Evolutionary conservation across 2,888 invertebrate genomes (phyloP).

Genomic region (Vanessa cardui): DNA sequence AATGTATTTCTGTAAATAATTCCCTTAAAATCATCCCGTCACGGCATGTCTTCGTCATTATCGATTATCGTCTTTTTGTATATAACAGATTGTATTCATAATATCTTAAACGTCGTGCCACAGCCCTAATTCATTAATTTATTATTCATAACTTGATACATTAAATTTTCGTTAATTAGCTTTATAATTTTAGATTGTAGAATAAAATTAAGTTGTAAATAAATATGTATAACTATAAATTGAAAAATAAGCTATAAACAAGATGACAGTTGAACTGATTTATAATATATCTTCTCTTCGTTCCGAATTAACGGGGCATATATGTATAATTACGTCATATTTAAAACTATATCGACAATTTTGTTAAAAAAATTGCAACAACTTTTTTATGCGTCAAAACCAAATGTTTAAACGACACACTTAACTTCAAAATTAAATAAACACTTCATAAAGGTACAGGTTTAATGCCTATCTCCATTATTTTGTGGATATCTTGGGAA

Average conservation of each 20-base stretch:
- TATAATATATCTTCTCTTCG: not conserved
- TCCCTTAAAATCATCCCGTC: conserved; percentile 49
- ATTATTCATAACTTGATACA: conserved; percentile 74
- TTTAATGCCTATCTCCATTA: too few relatives aligned
- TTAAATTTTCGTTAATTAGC: conserved; percentile 74
- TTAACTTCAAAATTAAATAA: too few relatives aligned
- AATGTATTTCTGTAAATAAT: conserved; percentile 70
- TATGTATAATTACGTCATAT: not conserved
- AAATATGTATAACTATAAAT: conserved; percentile 53
- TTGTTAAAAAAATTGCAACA: too few relatives aligned
- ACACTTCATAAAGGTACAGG: too few relatives aligned
- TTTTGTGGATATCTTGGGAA: too few relatives aligned
- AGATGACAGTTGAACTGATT: conserved; percentile 14
- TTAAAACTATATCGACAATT: too few relatives aligned
- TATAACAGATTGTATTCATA: conserved; percentile 41
- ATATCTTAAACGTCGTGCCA: conserved; percentile 59
- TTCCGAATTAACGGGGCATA: conserved; percentile 13
- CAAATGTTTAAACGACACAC: too few relatives aligned
- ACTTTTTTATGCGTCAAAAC: too few relatives aligned
- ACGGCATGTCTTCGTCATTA: conserved; percentile 48
- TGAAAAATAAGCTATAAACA: conserved; percentile 40
- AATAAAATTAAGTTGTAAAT: conserved; percentile 75
- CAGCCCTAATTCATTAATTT: conserved; percentile 79
- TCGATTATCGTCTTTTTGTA: conserved; percentile 39
- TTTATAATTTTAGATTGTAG: conserved; percentile 71